phyloP scores from a whole-genome alignment of 2,113 vertebrate species.

The Raja brachyura region DNA sequence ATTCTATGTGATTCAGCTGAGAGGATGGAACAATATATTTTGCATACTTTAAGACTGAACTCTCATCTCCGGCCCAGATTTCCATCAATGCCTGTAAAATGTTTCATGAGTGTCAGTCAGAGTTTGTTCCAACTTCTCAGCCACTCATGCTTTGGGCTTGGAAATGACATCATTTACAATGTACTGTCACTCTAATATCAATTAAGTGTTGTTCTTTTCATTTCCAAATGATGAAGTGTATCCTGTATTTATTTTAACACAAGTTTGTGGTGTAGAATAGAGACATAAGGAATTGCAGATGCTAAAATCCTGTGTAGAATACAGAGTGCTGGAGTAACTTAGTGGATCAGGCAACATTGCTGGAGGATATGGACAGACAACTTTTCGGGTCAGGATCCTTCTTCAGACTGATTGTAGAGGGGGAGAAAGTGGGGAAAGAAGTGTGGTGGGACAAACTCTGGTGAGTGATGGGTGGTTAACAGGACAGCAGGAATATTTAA shows the following conservation, averaged over 20 bases:
- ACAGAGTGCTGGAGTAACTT: too few relatives aligned
- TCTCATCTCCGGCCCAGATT: not conserved
- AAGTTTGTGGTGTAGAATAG: not conserved
- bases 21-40: not conserved
- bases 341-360: too few relatives aligned
- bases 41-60: not conserved
- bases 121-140: not conserved
- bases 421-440: too few relatives aligned
- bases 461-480: too few relatives aligned
- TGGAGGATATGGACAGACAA: too few relatives aligned
- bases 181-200: not conserved
- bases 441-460: too few relatives aligned
- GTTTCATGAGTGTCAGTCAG: not conserved
- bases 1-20: not conserved
- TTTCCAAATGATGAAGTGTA: not conserved
- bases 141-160: not conserved
- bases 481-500: too few relatives aligned
- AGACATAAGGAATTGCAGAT: too few relatives aligned
- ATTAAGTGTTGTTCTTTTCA: not conserved
- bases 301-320: too few relatives aligned
- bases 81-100: not conserved
- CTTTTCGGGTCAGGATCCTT: too few relatives aligned
- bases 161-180: not conserved
- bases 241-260: not conserved
- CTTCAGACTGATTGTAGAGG: too few relatives aligned